Percentiles rank a stretch among this genome's conserved stretches.
Evolutionary conservation across 2,888 invertebrate genomes (phyloP).

Genomic region (Drosophila paucipuncta): DNA sequence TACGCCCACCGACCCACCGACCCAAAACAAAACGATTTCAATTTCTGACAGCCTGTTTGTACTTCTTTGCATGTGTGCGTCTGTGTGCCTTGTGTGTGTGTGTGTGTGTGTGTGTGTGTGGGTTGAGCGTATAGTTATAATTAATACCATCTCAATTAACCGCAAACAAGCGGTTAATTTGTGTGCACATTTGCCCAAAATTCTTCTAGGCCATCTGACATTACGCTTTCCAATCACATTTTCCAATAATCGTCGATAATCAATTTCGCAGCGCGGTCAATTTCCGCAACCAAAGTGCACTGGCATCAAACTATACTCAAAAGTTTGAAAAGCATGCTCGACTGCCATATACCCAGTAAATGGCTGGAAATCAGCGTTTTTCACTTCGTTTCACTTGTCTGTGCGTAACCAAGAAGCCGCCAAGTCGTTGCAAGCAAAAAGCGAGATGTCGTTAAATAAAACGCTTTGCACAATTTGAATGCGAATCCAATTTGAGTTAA

Average conservation of each 20-base stretch:
- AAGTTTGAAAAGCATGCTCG: not conserved
- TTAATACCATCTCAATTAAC: constrained; percentile 81
- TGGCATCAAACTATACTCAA: constrained; percentile 12
- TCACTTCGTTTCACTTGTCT: not conserved
- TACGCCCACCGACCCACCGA: not conserved
- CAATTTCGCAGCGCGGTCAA: constrained; percentile 51
- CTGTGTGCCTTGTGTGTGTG: constrained; percentile 11
- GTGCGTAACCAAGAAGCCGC: constrained; percentile 31
- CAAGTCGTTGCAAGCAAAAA: constrained; percentile 34
- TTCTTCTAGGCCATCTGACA: constrained; percentile 46
- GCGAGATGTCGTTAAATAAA: constrained; percentile 43
- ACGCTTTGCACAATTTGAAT: constrained; percentile 72
- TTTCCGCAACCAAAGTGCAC: constrained; percentile 55
- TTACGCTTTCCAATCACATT: constrained; percentile 33
- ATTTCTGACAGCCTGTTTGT: constrained; percentile 64
- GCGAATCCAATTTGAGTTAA: constrained; percentile 75
- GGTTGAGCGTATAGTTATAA: constrained; percentile 60
- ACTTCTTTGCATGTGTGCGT: constrained; percentile 6
- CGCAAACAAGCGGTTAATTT: constrained; percentile 79
- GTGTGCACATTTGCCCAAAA: constrained; percentile 57
- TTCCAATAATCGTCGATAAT: constrained; percentile 28
- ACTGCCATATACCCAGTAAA: not conserved
- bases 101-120: constrained; percentile 25
- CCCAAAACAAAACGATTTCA: constrained; percentile 70
- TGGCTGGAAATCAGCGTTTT: not conserved